Base-by-base conservation (phyloP, 2,888 invertebrate species). In the Tortrix viridana region DNA sequence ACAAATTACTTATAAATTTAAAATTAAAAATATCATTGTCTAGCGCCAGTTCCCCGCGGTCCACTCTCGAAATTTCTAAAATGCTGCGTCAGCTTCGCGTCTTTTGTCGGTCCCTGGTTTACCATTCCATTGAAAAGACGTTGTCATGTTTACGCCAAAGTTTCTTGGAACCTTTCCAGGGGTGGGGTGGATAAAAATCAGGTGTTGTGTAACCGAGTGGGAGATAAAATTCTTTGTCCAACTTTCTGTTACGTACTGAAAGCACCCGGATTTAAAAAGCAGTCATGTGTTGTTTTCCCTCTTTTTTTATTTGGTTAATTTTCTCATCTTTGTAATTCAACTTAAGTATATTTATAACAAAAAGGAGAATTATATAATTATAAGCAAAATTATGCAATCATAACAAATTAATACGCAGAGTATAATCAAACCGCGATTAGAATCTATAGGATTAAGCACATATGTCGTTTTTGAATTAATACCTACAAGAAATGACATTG, bases 81-180 rank as follows among this genome's bases (percentile, higher is more conserved):
- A 67, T 69, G 73, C 71, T 60, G 58, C 62, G 74, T 74, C 75
- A 73, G 72, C 57, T 59, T 60, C 22, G 59, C 66, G 66, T 74
- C 71, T 74, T 74, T 73, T 74, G 71, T 75, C 71, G 70, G 67
- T 57, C 71, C 69, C 69, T 61, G 70, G 73, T 72, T 76, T 75
- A 79, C 79, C 72, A 74, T 78, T 75, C 71, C 71, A 74, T 75
- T 79, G 80, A 71, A 76, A 79, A 75, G 79, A 80, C 79, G 74
- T 69, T 79, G 84, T 79, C 84, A 79, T 82, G 84, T 84, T 85
- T 81, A 76, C 76, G 77, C 71, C 70, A 66, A 81, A 86, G 74
- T 86, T 86, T 81, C 80, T 88, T 89, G 89, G 88, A 85, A 70
- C 75, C 70, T 67, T 77, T 88, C 88, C 89, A 88, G 80, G 68